Evolutionary conservation across 2,113 vertebrate genomes (phyloP).

Genomic region (Uria lomvia): DNA sequence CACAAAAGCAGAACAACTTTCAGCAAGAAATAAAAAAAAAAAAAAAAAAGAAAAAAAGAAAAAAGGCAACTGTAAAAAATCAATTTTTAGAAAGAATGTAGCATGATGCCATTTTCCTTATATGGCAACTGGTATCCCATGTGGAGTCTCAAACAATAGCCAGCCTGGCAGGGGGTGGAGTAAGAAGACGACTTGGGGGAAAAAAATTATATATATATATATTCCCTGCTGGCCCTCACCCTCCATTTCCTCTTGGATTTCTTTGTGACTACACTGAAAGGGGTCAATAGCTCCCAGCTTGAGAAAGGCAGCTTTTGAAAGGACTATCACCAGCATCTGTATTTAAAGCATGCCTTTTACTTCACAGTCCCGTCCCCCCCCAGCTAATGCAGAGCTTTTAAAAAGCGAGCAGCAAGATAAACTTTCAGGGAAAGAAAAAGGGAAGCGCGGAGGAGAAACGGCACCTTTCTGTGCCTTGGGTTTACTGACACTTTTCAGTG

Average conservation of each 20-base stretch:
- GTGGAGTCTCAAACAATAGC: slow-evolving; percentile 32
- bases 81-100: slow-evolving; percentile 34
- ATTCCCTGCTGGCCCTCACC: slow-evolving; percentile 7
- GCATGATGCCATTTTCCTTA: slow-evolving; percentile 27
- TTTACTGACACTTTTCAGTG: not conserved
- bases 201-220: not conserved
- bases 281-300: slow-evolving; percentile 53
- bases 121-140: not conserved
- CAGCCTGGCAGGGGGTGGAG: not conserved
- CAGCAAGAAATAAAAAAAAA: not conserved
- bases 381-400: not conserved
- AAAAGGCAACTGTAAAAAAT: slow-evolving; percentile 4
- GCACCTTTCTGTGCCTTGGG: not conserved
- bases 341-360: not conserved
- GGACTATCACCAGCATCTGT: slow-evolving; percentile 1
- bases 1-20: not conserved
- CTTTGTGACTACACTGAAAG: slow-evolving; percentile 42
- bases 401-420: not conserved
- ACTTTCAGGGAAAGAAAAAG: not conserved
- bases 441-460: not conserved
- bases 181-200: not conserved
- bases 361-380: not conserved
- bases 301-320: slow-evolving; percentile 44
- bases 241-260: slow-evolving; percentile 31
- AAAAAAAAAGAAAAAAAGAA: not conserved